phyloP scores from a whole-genome alignment of 2,113 vertebrate genomes.

The Gyps fulvus region DNA sequence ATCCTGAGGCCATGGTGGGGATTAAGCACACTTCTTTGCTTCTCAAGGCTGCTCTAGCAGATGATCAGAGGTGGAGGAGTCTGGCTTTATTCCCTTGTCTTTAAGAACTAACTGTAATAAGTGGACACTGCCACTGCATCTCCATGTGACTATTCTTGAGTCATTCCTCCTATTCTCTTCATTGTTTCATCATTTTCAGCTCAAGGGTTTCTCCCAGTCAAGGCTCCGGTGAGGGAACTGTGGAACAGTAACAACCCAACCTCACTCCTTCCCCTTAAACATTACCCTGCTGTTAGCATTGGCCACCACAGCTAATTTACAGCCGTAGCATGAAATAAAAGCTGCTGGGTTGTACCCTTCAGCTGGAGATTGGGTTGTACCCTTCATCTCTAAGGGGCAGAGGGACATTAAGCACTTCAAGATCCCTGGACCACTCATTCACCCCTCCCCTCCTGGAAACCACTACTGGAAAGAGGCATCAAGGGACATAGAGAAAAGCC shows the following conservation, averaged over 20 bases:
- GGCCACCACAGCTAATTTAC: not conserved
- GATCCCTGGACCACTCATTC: not conserved
- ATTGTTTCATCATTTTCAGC: not conserved
- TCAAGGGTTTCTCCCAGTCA: not conserved
- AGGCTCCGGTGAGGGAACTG: not conserved
- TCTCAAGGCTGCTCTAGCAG: not conserved
- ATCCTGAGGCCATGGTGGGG: not conserved
- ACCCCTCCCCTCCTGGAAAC: not conserved
- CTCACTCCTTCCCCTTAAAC: not conserved
- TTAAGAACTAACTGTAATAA: not conserved
- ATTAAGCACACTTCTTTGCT: not conserved
- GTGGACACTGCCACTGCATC: fast-evolving
- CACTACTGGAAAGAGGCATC: not conserved
- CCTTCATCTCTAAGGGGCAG: not conserved
- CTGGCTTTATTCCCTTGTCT: not conserved
- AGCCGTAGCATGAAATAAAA: not conserved
- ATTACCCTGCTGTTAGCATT: not conserved
- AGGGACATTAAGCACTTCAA: not conserved
- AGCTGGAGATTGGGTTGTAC: not conserved
- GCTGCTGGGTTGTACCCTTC: not conserved
- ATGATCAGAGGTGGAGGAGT: not conserved
- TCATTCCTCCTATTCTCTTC: not conserved
- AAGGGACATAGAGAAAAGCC: not conserved
- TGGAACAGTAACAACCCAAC: not conserved
- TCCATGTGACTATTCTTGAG: not conserved